A percentile compares a stretch with the other conserved stretches of the same genome.
Conservation (phyloP, 1,140 invertebrate species). For the Mya arenaria region DNA sequence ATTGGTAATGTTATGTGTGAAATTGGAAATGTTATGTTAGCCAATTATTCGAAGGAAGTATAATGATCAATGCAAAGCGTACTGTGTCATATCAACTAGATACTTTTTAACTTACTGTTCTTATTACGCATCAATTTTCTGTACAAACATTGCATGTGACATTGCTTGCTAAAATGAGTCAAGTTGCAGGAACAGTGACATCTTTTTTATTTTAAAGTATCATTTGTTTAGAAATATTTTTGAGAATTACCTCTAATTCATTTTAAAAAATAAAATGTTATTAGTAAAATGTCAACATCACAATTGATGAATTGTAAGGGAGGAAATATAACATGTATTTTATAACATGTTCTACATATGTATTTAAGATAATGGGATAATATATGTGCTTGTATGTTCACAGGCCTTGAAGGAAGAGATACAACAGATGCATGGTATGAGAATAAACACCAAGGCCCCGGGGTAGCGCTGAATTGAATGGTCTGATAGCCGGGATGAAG, state of each 20-base stretch:
- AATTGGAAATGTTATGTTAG: no score
- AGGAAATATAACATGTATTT: not conserved
- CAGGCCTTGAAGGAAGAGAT: slow-evolving; percentile 90
- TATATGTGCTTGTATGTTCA: slow-evolving; percentile 67
- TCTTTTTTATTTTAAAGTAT: not conserved
- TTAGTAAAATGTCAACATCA: not conserved
- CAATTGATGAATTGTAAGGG: not conserved
- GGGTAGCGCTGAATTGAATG: no score
- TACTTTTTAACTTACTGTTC: no score
- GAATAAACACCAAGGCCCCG: slow-evolving; percentile 86
- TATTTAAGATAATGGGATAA: slow-evolving; percentile 47
- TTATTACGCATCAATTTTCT: no score
- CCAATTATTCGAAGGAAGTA: no score
- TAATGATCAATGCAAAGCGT: no score
- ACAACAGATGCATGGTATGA: slow-evolving; percentile 91
- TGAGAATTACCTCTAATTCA: not conserved
- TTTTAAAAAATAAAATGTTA: not conserved
- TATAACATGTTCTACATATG: slow-evolving; percentile 44
- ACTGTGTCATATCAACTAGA: no score
- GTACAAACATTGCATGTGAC: no score
- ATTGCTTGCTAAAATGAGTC: no score
- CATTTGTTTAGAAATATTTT: not conserved
- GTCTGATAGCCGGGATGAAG: no score
- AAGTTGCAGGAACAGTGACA: no score
- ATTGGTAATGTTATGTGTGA: no score